Percentiles rank a stretch among this genome's conserved stretches.
These are phyloP conservation scores for Anoplophora glabripennis DNA, from an alignment of 1,140 invertebrate species.

Conservation along the genomic window DNA sequence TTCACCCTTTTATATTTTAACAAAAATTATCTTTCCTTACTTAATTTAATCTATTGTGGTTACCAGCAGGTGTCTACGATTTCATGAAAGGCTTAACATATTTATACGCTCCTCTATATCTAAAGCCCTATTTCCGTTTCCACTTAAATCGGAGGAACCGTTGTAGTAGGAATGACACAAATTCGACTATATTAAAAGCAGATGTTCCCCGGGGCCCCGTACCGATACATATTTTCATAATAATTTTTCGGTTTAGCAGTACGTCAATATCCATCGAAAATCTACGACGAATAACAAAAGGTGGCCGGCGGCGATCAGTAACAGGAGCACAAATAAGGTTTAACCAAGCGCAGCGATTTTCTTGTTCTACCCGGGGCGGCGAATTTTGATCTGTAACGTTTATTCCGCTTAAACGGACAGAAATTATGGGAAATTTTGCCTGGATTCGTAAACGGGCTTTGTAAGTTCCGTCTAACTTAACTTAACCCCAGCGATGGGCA, in stretches of 20 bases:
- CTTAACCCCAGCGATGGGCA: not conserved
- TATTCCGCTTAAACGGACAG: slow-evolving; percentile 6
- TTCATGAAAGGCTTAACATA: slow-evolving; percentile 9
- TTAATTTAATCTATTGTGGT: too few species aligned
- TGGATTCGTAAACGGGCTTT: not conserved
- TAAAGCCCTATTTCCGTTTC: slow-evolving; percentile 11
- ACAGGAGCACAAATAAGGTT: slow-evolving; percentile 1
- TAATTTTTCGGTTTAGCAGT: slow-evolving; percentile 8
- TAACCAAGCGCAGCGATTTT: slow-evolving; percentile 14
- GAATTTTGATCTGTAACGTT: slow-evolving; percentile 12
- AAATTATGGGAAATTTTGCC: slow-evolving; percentile 5
- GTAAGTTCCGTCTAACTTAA: not conserved
- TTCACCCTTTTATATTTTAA: too few species aligned
- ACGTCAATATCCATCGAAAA: slow-evolving; percentile 11
- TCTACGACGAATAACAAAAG: not conserved
- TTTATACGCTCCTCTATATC: not conserved
- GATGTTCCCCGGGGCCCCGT: not conserved
- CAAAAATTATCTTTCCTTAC: too few species aligned
- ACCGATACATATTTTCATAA: slow-evolving; percentile 6
- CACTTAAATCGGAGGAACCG: slow-evolving; percentile 7
- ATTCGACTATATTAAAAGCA: slow-evolving; percentile 1
- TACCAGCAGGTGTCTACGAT: too few species aligned
- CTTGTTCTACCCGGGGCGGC: slow-evolving; percentile 8
- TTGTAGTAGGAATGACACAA: slow-evolving; percentile 9
- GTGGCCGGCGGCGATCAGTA: not conserved